phyloP scores from a whole-genome alignment of 2,888 invertebrate species.

The Nomada hirtipes region DNA sequence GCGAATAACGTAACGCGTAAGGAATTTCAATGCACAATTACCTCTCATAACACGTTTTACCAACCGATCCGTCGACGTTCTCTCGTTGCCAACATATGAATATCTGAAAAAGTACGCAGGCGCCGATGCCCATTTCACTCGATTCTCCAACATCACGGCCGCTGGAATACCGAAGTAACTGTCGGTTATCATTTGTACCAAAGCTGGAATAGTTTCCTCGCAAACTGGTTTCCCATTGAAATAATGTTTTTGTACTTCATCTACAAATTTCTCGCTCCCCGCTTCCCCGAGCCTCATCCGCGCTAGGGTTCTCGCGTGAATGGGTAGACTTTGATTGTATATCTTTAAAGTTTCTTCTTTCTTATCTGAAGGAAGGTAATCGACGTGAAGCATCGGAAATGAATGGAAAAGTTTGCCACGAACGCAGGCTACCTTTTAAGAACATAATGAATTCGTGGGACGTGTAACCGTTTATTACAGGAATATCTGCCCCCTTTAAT shows the following conservation, averaged over 20 bases:
- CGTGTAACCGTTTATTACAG: constrained; percentile 85
- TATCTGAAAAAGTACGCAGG: constrained; percentile 87
- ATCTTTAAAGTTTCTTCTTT: background rate
- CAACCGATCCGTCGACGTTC: constrained; percentile 15
- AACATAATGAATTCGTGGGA: constrained; percentile 69
- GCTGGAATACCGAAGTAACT: constrained; percentile 84
- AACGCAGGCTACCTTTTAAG: constrained; percentile 41
- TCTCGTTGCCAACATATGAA: constrained; percentile 81
- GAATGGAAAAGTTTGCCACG: background rate
- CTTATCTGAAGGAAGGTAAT: constrained; percentile 7
- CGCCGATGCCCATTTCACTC: constrained; percentile 80
- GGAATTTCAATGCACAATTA: background rate
- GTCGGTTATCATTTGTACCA: constrained; percentile 85
- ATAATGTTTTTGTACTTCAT: constrained; percentile 84
- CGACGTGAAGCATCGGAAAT: too few relatives aligned
- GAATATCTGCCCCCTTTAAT: constrained; percentile 83
- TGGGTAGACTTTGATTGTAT: background rate
- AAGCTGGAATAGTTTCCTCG: constrained; percentile 83
- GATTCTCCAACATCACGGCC: constrained; percentile 81
- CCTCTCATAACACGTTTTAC: background rate
- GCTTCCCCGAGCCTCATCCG: constrained; percentile 69
- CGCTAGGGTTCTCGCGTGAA: constrained; percentile 81
- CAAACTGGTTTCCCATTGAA: constrained; percentile 82
- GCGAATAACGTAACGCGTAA: background rate
- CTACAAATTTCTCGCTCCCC: constrained; percentile 73